Conservation (phyloP, 2,113 vertebrate genomes). For the Panurus biarmicus region DNA sequence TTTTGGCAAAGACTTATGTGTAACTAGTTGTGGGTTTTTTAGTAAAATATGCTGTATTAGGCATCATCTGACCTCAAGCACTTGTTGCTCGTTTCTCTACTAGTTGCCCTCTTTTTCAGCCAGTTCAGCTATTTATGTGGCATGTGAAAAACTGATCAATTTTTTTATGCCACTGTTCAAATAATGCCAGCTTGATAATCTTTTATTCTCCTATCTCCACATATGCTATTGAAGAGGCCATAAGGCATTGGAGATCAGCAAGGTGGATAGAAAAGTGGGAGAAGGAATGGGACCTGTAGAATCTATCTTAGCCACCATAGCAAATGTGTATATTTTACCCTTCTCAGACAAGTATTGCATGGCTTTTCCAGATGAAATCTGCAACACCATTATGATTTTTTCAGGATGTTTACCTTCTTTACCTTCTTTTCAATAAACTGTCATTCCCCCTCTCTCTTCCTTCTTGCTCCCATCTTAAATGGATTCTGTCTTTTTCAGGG, state of each 20-base stretch:
- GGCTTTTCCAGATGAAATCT: not conserved
- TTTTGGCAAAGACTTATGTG: not conserved
- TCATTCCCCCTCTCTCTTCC: not conserved
- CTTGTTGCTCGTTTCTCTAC: not conserved
- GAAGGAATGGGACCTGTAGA: not conserved
- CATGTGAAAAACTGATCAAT: not conserved
- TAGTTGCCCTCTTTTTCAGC: not conserved
- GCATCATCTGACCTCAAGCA: not conserved
- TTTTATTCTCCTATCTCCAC: not conserved
- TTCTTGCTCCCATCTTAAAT: not conserved
- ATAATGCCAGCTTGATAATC: not conserved
- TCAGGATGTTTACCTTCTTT: not conserved
- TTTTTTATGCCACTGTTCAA: not conserved
- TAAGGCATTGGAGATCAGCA: not conserved
- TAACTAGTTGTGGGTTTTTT: not conserved
- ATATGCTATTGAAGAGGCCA: not conserved
- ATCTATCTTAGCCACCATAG: not conserved
- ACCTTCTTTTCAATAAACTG: not conserved
- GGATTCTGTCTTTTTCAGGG: not conserved
- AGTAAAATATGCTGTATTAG: not conserved
- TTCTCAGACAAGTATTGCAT: not conserved
- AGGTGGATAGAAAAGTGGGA: not conserved
- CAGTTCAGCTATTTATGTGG: not conserved
- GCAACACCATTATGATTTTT: not conserved
- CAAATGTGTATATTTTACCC: not conserved